phyloP scores from a whole-genome alignment of 2,888 invertebrate species.

The Dioctria rufipes region DNA sequence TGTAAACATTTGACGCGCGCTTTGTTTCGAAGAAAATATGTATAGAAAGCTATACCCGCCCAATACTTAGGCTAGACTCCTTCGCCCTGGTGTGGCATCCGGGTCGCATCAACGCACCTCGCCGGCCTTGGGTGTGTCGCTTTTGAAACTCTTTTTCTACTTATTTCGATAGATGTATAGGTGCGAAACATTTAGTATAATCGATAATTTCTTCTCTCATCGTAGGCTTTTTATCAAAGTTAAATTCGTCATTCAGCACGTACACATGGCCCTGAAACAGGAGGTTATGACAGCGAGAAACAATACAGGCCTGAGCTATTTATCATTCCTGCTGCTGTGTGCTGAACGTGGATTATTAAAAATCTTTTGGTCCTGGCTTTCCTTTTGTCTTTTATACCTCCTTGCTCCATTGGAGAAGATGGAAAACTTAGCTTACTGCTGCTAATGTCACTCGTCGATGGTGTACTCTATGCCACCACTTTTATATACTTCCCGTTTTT shows the following conservation, averaged over 20 bases:
- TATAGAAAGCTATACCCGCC: neutral
- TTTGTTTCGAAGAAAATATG: conserved; percentile 41
- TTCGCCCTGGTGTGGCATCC: neutral
- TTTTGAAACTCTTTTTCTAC: neutral
- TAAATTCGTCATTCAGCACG: conserved; percentile 56
- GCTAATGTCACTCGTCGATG: conserved; percentile 45
- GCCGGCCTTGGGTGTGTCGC: neutral
- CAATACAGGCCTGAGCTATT: conserved; percentile 55
- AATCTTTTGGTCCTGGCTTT: conserved; percentile 46
- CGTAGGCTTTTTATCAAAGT: conserved; percentile 57
- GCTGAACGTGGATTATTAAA: conserved; percentile 56
- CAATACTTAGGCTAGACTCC: neutral
- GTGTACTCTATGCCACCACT: conserved; percentile 3
- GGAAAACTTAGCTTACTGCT: conserved; percentile 4
- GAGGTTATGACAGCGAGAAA: conserved; percentile 58
- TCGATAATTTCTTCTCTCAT: conserved; percentile 39
- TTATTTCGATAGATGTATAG: neutral
- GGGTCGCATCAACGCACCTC: no score
- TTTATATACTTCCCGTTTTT: conserved; percentile 32
- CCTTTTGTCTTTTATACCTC: conserved; percentile 18
- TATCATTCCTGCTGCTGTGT: conserved; percentile 55
- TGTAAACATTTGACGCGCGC: conserved; percentile 40
- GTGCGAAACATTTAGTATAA: conserved; percentile 19
- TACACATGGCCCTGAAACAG: conserved; percentile 55
- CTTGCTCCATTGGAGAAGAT: neutral